Conservation (phyloP, 1,140 invertebrate species). For the Heliconius himera region DNA sequence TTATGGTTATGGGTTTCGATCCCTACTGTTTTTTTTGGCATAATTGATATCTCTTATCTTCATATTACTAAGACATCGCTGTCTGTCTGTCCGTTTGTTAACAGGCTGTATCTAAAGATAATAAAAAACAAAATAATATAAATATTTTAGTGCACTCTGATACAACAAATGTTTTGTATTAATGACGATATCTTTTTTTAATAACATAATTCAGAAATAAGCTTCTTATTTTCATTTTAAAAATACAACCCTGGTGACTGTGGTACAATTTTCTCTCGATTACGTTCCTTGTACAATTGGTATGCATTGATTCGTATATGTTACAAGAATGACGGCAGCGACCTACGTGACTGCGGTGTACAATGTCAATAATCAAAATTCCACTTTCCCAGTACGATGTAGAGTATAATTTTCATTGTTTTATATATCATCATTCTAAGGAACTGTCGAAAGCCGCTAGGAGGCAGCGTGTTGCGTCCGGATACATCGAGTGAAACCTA, state of each 20-base stretch:
- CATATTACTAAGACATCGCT: no score
- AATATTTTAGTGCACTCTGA: no score
- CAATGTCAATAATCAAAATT: constrained; percentile 26
- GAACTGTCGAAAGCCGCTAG: constrained; percentile 65
- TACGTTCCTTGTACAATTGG: constrained; percentile 68
- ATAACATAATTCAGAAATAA: background rate
- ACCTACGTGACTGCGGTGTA: constrained; percentile 51
- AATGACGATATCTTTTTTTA: no score
- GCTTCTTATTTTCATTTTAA: background rate
- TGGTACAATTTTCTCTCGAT: constrained; percentile 77
- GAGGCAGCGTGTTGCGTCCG: constrained; percentile 51
- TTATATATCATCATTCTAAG: constrained; percentile 40
- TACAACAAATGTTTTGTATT: no score
- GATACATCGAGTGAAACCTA: constrained; percentile 68
- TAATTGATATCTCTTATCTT: no score
- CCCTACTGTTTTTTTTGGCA: no score
- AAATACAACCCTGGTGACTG: constrained; percentile 42
- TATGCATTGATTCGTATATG: constrained; percentile 61
- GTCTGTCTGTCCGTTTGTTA: no score
- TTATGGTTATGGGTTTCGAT: no score
- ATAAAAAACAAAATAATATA: no score
- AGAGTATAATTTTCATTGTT: constrained; percentile 39
- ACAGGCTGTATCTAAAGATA: no score
- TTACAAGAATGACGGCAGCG: constrained; percentile 75
- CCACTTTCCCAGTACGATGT: constrained; percentile 38